Conservation (phyloP, 2,113 vertebrate genomes). For the Clupea harengus region DNA sequence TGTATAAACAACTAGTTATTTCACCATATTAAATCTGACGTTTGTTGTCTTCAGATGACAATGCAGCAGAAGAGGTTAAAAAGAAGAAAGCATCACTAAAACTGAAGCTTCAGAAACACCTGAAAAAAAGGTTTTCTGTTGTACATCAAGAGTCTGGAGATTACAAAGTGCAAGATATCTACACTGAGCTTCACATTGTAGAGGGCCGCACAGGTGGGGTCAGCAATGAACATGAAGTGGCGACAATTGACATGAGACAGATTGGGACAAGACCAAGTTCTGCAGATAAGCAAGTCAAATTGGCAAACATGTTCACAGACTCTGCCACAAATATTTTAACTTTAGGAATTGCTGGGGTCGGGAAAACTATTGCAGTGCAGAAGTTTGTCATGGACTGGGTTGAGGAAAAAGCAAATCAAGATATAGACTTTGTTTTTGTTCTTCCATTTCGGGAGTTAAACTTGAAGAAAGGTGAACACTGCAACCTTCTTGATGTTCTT, state of each 20-base stretch:
- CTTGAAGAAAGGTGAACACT: conserved; percentile 16
- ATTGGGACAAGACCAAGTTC: not conserved
- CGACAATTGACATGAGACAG: not conserved
- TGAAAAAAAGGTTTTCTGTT: too few relatives aligned
- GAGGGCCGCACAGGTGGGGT: conserved; percentile 21
- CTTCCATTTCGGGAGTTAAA: conserved; percentile 37
- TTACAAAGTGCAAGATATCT: conserved; percentile 17
- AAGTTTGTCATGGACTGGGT: conserved; percentile 14
- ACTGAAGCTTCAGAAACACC: too few relatives aligned
- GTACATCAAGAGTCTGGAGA: too few relatives aligned
- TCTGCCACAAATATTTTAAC: not conserved
- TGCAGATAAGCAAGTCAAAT: not conserved
- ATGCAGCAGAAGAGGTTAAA: too few relatives aligned
- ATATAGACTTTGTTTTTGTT: conserved; percentile 37
- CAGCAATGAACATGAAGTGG: conserved; percentile 28
- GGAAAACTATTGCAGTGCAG: conserved; percentile 14
- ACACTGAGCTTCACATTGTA: conserved; percentile 29
- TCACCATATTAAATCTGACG: too few relatives aligned
- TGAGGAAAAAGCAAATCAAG: conserved; percentile 1
- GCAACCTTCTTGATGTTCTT: not conserved
- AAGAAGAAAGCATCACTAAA: too few relatives aligned
- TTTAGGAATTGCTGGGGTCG: too few relatives aligned
- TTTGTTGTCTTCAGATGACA: too few relatives aligned
- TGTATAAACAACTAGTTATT: too few relatives aligned
- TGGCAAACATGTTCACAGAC: not conserved